These are phyloP conservation scores for Echinometra lucunter DNA, from an alignment of 53 echinoderm and acorn worm species.

Conservation along the genomic window DNA sequence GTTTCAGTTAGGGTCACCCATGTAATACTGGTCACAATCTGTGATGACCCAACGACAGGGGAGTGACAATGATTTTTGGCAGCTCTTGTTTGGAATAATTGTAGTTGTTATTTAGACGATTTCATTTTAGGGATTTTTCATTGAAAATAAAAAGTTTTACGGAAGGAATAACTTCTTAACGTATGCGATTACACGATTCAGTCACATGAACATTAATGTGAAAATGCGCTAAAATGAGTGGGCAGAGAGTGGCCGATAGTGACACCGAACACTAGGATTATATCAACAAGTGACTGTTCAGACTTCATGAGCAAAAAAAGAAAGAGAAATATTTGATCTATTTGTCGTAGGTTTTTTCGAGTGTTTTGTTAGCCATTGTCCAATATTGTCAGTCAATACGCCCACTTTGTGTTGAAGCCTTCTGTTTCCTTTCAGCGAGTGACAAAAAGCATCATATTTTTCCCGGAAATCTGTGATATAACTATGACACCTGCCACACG, in stretches of 20 bases:
- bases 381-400: not conserved
- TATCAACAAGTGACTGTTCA: not conserved
- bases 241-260: not conserved
- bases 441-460: slow-evolving; percentile 13
- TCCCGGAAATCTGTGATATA: slow-evolving; percentile 11
- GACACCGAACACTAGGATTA: not conserved
- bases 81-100: not conserved
- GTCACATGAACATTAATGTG: not conserved
- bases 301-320: not conserved
- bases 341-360: not conserved
- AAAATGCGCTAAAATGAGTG: not conserved
- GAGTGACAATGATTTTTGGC: not conserved
- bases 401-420: not conserved
- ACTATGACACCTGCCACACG: not conserved
- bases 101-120: not conserved
- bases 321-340: slow-evolving; percentile 36
- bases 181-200: not conserved
- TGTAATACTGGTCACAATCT: not conserved
- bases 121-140: too few relatives aligned
- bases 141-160: too few relatives aligned
- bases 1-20: not conserved
- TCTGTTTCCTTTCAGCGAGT: not conserved
- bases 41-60: not conserved
- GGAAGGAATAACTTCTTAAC: too few relatives aligned
- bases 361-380: not conserved